phyloP scores from a whole-genome alignment of 2,113 vertebrate genomes.

The Gorilla gorilla region DNA sequence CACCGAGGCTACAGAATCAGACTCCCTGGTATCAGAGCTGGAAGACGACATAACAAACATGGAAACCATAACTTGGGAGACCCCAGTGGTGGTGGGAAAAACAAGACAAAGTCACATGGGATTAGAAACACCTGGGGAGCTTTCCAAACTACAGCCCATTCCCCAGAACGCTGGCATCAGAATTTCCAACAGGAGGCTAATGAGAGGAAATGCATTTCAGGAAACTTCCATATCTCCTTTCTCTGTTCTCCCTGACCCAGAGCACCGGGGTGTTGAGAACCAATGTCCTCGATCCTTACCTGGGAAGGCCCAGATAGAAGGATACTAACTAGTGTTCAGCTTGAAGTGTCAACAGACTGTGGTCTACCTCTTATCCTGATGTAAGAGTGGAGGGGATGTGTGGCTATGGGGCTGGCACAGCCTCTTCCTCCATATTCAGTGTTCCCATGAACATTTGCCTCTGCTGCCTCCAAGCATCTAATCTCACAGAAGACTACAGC shows the following conservation, averaged over 20 bases:
- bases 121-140: background rate
- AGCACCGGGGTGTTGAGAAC: background rate
- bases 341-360: background rate
- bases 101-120: background rate
- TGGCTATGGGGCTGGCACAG: background rate
- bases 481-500: background rate
- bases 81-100: fast-evolving
- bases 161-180: background rate
- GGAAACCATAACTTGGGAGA: too few relatives aligned
- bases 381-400: fast-evolving
- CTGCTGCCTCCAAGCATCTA: background rate
- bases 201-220: background rate
- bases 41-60: too few relatives aligned
- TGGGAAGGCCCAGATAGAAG: background rate
- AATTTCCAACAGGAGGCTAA: background rate
- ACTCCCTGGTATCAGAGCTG: background rate
- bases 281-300: background rate
- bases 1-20: background rate
- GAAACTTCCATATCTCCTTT: background rate
- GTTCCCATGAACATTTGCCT: background rate
- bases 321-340: background rate
- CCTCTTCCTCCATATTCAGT: background rate
- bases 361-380: background rate
- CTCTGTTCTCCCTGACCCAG: background rate
- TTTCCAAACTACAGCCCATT: background rate